A percentile compares a stretch with the other conserved stretches of the same genome.
Conservation (phyloP, 2,113 vertebrate genomes). For the Sceloporus tristichus region DNA sequence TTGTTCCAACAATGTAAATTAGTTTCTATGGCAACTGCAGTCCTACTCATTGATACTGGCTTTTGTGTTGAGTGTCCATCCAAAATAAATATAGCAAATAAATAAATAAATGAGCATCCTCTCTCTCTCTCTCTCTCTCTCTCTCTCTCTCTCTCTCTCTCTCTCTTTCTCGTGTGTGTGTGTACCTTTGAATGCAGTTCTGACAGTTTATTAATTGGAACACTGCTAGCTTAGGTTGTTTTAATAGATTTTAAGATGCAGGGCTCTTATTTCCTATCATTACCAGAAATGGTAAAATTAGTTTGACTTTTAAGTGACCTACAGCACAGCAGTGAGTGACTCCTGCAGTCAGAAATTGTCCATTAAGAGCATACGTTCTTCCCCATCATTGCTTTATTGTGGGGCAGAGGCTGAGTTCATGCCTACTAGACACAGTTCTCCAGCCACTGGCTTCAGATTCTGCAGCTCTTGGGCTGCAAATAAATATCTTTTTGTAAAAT, state of each 20-base stretch:
- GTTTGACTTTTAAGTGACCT: constrained; percentile 38
- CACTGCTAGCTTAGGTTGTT: background rate
- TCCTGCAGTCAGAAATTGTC: background rate
- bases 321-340: background rate
- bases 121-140: too few species aligned
- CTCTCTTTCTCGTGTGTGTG: too few species aligned
- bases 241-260: constrained; percentile 10
- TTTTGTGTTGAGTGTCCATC: constrained; percentile 4
- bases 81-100: background rate
- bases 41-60: background rate
- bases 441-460: background rate
- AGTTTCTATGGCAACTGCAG: constrained; percentile 35
- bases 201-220: background rate
- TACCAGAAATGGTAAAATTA: constrained; percentile 22
- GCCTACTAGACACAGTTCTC: background rate
- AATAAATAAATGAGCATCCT: too few species aligned
- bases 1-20: constrained; percentile 35
- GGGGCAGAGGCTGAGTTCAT: background rate
- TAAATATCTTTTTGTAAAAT: background rate
- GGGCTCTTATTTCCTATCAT: background rate
- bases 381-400: background rate
- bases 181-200: background rate
- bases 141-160: rapidly evolving
- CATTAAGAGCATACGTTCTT: background rate
- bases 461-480: background rate